Conservation (phyloP, 2,113 vertebrate species). For the Daubentonia madagascariensis region DNA sequence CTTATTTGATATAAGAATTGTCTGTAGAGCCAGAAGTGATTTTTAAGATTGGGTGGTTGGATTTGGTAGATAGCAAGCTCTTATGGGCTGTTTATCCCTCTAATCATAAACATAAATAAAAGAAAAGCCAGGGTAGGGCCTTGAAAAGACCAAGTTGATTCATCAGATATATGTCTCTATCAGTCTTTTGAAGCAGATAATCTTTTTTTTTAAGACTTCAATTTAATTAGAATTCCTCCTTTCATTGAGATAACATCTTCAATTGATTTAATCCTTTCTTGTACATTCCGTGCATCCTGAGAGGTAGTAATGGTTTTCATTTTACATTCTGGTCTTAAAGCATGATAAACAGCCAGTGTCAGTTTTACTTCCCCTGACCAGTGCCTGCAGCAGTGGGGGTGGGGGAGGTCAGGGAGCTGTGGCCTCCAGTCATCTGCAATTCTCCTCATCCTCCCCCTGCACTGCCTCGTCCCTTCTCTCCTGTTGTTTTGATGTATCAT, state of each 20-base stretch:
- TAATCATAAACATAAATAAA: conserved; percentile 54
- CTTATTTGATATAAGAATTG: conserved; percentile 28
- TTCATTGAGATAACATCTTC: conserved; percentile 84
- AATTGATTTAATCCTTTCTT: conserved; percentile 81
- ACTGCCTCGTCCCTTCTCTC: background rate
- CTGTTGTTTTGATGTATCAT: conserved; percentile 11
- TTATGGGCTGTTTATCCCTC: conserved; percentile 3
- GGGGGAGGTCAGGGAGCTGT: conserved; percentile 56
- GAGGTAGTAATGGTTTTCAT: conserved; percentile 80
- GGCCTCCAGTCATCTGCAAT: conserved; percentile 59
- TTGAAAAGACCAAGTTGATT: conserved; percentile 46
- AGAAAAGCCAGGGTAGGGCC: background rate
- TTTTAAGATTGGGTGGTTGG: conserved; percentile 25
- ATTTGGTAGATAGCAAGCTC: conserved; percentile 42
- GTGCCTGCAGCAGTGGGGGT: conserved; percentile 60
- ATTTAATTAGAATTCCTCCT: conserved; percentile 82
- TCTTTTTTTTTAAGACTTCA: conserved; percentile 54
- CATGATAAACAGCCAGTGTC: conserved; percentile 81
- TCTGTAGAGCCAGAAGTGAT: conserved; percentile 30
- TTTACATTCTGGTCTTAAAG: conserved; percentile 78
- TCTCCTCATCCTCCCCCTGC: background rate
- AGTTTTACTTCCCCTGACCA: conserved; percentile 76
- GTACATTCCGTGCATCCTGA: conserved; percentile 74
- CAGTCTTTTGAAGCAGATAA: conserved; percentile 65
- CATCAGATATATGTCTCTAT: conserved; percentile 69